Evolutionary conservation across 2,888 invertebrate genomes (phyloP).

Genomic region (Volucella bombylans): DNA sequence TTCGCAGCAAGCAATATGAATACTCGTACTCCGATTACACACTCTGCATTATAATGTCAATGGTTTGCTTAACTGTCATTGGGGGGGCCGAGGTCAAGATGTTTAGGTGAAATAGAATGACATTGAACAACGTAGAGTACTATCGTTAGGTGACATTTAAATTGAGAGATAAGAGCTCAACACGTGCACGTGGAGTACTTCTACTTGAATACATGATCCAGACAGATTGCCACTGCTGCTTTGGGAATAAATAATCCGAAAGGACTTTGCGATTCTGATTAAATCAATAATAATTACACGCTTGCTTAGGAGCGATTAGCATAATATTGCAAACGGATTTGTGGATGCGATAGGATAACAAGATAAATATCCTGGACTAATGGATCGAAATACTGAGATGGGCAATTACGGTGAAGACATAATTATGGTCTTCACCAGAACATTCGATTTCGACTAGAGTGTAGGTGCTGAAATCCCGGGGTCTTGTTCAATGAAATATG

Average conservation of each 20-base stretch:
- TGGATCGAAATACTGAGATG: slow-evolving; percentile 68
- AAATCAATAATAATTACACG: slow-evolving; percentile 73
- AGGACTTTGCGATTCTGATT: slow-evolving; percentile 60
- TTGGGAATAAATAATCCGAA: slow-evolving; percentile 43
- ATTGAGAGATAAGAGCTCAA: background rate
- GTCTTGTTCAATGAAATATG: slow-evolving; percentile 57
- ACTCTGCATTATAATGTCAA: slow-evolving; percentile 59
- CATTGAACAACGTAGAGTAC: slow-evolving; percentile 18
- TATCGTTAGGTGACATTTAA: background rate
- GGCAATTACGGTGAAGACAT: slow-evolving; percentile 66
- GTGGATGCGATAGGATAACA: slow-evolving; percentile 67
- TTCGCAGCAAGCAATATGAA: background rate
- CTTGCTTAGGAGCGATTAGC: slow-evolving; percentile 66
- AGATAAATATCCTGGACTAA: slow-evolving; percentile 66
- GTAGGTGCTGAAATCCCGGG: slow-evolving; percentile 10
- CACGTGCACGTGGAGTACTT: background rate
- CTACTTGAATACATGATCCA: background rate
- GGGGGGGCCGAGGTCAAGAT: slow-evolving; percentile 59
- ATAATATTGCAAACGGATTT: slow-evolving; percentile 66
- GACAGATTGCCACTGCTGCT: no score
- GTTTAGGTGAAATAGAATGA: slow-evolving; percentile 59
- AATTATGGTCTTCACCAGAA: slow-evolving; percentile 53
- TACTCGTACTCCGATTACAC: slow-evolving; percentile 19
- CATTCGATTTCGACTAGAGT: slow-evolving; percentile 5
- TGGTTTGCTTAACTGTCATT: slow-evolving; percentile 29